phyloP scores from a whole-genome alignment of 2,113 vertebrate genomes.

The Hippoglossus stenolepis region DNA sequence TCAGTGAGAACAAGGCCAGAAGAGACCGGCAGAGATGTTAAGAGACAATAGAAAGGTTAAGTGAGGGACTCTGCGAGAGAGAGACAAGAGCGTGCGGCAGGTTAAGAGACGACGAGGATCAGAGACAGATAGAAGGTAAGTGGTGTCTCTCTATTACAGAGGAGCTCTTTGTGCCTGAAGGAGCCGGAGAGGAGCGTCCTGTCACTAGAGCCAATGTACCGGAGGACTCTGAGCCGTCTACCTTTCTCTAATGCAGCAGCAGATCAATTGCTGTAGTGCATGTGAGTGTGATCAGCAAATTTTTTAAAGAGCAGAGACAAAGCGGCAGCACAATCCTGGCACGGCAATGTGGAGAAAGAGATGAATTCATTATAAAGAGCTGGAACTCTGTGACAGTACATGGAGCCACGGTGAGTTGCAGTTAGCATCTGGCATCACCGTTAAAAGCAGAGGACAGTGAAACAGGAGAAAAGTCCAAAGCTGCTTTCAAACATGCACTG shows the following conservation, averaged over 20 bases:
- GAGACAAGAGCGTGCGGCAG: not conserved
- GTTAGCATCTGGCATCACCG: slow-evolving; percentile 12
- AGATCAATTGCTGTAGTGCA: slow-evolving; percentile 18
- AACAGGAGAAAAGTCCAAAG: not conserved
- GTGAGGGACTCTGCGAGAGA: slow-evolving; percentile 38
- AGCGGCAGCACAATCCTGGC: not conserved
- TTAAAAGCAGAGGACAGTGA: slow-evolving; percentile 8
- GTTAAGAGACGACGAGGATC: slow-evolving; percentile 31
- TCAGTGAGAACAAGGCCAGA: slow-evolving; percentile 31
- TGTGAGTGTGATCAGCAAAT: slow-evolving; percentile 39
- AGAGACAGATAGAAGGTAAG: slow-evolving; percentile 39
- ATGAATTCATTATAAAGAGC: slow-evolving; percentile 24
- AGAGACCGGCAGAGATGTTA: slow-evolving; percentile 40
- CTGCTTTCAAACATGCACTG: not conserved
- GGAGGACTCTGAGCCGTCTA: slow-evolving; percentile 30
- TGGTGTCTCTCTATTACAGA: slow-evolving; percentile 39
- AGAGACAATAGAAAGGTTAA: slow-evolving; percentile 51
- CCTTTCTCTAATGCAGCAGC: slow-evolving; percentile 24
- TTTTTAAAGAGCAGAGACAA: slow-evolving; percentile 19
- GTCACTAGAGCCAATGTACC: slow-evolving; percentile 56
- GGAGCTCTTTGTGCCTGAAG: slow-evolving; percentile 43
- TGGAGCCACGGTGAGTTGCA: not conserved
- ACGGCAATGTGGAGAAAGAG: slow-evolving; percentile 16
- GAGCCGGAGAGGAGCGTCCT: slow-evolving; percentile 25
- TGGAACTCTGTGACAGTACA: not conserved